These are phyloP conservation scores for Moxostoma hubbsi DNA, from an alignment of 2,797 vertebrate species.

Conservation along the genomic window DNA sequence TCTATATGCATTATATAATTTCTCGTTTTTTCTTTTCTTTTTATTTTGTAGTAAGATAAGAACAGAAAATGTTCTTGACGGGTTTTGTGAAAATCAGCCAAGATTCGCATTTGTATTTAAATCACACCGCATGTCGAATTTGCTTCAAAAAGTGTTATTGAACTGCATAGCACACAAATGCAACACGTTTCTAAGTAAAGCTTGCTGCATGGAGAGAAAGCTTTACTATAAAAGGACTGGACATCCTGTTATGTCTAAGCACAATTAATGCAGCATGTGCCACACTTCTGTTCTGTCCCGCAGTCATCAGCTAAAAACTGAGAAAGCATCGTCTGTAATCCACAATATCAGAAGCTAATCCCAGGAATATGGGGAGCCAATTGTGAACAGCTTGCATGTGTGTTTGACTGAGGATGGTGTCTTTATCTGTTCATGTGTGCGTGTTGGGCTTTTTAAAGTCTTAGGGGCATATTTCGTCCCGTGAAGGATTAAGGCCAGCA, in stretches of 20 bases:
- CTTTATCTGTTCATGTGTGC: background rate
- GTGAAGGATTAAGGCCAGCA: conserved; percentile 58
- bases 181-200: conserved; percentile 7
- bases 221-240: conserved; percentile 17
- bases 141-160: background rate
- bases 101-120: conserved; percentile 22
- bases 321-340: conserved; percentile 45
- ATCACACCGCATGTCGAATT: background rate
- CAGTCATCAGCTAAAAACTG: conserved; percentile 29
- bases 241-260: conserved; percentile 21
- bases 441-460: conserved; percentile 55
- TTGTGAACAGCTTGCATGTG: conserved; percentile 16
- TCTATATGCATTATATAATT: no score
- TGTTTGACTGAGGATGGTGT: background rate
- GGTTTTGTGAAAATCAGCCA: no score
- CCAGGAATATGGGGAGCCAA: conserved; percentile 27
- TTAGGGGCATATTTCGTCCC: conserved; percentile 53
- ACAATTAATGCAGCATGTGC: conserved; percentile 14
- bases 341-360: conserved; percentile 50
- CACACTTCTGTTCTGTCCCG: background rate
- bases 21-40: no score
- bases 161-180: background rate
- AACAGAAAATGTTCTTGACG: no score
- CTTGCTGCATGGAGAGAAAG: conserved; percentile 25
- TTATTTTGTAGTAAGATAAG: no score